Conservation (phyloP, 37 sponge, comb jelly and placozoan genomes). For the Theonella swinhoei region DNA sequence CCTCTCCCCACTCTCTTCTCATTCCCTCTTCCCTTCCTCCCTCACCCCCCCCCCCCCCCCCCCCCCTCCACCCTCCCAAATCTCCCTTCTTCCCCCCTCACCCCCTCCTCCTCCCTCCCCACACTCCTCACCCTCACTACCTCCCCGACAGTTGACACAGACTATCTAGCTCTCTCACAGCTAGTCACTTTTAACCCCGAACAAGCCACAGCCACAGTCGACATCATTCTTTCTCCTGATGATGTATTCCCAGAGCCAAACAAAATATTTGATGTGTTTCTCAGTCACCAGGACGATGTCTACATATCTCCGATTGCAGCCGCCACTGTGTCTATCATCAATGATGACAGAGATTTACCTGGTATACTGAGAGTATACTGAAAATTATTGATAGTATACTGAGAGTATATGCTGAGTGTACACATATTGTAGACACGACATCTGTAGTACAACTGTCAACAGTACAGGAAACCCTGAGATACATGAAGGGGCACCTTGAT, state of each 20-base stretch:
- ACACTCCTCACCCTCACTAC: neutral
- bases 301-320: neutral
- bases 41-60: too few species aligned
- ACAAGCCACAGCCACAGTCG: neutral
- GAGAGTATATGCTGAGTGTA: too few species aligned
- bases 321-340: conserved; percentile 3
- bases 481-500: too few species aligned
- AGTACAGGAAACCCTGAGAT: too few species aligned
- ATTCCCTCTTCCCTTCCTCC: too few species aligned
- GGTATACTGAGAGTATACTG: too few species aligned
- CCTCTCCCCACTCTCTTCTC: too few species aligned
- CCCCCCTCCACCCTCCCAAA: neutral
- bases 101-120: conserved; percentile 7
- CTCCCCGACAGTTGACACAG: neutral
- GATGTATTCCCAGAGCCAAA: conserved; percentile 39
- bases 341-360: conserved; percentile 30
- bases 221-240: neutral
- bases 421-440: too few species aligned
- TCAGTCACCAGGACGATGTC: conserved; percentile 14
- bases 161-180: neutral
- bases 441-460: too few species aligned
- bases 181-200: neutral
- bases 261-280: conserved; percentile 29
- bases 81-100: neutral
- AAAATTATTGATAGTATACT: too few species aligned